These are phyloP conservation scores for Augiades crinisus DNA, from an alignment of 2,888 invertebrate genomes.

Conservation along the genomic window DNA sequence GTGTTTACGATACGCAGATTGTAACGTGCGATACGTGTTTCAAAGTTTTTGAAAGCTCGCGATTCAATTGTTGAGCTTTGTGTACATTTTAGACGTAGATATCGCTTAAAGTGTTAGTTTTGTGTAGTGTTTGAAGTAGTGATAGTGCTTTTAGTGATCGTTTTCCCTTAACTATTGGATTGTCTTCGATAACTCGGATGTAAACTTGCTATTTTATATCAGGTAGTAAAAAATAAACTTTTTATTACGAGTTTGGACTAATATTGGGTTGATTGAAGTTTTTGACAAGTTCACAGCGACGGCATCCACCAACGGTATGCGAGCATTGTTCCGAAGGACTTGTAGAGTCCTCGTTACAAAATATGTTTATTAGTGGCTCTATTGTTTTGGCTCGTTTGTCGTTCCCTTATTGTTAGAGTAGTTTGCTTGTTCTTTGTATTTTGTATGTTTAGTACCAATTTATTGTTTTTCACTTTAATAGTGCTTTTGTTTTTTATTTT, in stretches of 20 bases:
- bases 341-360: conserved; percentile 53
- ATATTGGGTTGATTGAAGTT: conserved; percentile 34
- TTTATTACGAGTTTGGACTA: conserved; percentile 39
- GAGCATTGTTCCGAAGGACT: conserved; percentile 42
- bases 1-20: conserved; percentile 34
- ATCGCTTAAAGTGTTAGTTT: conserved; percentile 15
- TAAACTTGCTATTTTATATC: conserved; percentile 27
- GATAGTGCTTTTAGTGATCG: conserved; percentile 41
- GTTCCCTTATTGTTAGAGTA: conserved; percentile 48
- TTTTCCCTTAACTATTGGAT: conserved; percentile 36
- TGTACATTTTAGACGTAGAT: neutral
- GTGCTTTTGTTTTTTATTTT: conserved; percentile 39
- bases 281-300: conserved; percentile 41
- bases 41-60: conserved; percentile 35
- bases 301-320: conserved; percentile 53
- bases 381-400: conserved; percentile 51
- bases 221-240: conserved; percentile 43
- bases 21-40: conserved; percentile 38
- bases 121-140: conserved; percentile 20
- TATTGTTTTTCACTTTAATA: conserved; percentile 46
- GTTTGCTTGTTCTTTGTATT: conserved; percentile 40
- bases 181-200: conserved; percentile 33
- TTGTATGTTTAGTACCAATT: conserved; percentile 44
- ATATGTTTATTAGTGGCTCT: conserved; percentile 57
- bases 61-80: neutral